These are phyloP conservation scores for Acanthopagrus latus DNA, from an alignment of 2,797 vertebrate species.

Conservation along the genomic window DNA sequence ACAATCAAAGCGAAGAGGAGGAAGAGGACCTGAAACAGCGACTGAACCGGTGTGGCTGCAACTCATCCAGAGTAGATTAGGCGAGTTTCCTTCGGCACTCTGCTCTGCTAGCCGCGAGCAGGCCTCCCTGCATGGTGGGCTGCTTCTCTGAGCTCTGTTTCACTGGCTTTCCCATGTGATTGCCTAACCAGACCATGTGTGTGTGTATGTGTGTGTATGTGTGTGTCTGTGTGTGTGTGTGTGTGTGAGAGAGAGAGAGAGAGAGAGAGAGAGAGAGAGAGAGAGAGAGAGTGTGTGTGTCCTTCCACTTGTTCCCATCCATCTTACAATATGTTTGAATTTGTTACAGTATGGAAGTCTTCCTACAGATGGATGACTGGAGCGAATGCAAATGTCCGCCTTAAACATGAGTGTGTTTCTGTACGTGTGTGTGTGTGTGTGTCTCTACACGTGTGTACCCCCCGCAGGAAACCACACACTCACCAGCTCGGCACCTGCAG, in stretches of 20 bases:
- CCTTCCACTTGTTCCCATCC: slow-evolving; percentile 9
- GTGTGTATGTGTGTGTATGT: slow-evolving; percentile 40
- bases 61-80: slow-evolving; percentile 54
- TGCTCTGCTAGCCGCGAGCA: slow-evolving; percentile 29
- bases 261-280: no score
- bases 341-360: background rate
- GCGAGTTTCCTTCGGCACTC: slow-evolving; percentile 40
- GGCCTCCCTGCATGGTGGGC: slow-evolving; percentile 44
- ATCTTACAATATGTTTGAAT: slow-evolving; percentile 33
- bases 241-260: no score
- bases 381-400: slow-evolving; percentile 18
- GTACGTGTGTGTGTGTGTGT: background rate
- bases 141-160: slow-evolving; percentile 45
- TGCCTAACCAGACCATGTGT: slow-evolving; percentile 14
- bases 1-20: no score
- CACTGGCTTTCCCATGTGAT: slow-evolving; percentile 34
- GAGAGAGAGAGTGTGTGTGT: slow-evolving; percentile 29
- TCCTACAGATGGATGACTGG: slow-evolving; percentile 13
- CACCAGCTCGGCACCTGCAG: slow-evolving; percentile 67
- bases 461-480: slow-evolving; percentile 46
- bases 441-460: slow-evolving; percentile 9
- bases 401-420: background rate
- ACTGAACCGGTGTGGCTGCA: slow-evolving; percentile 27
- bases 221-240: slow-evolving; percentile 17
- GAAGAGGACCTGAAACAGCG: slow-evolving; percentile 16